Percentiles rank a stretch among this genome's conserved stretches.
These are phyloP conservation scores for Ceratina calcarata DNA, from an alignment of 1,140 invertebrate genomes.

Conservation along the genomic window DNA sequence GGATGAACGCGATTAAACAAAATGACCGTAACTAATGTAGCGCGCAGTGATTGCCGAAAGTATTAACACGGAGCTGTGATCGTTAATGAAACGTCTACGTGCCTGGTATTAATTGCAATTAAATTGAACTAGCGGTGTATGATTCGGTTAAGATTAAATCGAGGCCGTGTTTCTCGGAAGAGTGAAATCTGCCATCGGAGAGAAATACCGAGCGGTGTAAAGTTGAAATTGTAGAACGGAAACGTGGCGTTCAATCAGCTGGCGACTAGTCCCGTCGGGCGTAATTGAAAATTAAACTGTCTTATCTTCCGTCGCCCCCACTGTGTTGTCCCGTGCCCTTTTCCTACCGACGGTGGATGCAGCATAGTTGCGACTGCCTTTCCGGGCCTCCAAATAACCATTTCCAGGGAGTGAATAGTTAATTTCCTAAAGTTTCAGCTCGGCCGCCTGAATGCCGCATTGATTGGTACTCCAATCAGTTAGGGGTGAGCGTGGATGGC, in stretches of 20 bases:
- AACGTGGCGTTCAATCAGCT: constrained; percentile 24
- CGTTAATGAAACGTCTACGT: too few relatives aligned
- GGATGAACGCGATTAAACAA: background rate
- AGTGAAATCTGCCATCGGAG: too few relatives aligned
- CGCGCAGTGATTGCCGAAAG: too few relatives aligned
- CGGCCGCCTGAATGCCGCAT: constrained; percentile 77
- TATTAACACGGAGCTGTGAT: too few relatives aligned
- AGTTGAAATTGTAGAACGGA: constrained; percentile 8
- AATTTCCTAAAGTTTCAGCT: constrained; percentile 80
- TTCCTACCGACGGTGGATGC: constrained; percentile 22
- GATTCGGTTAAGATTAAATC: too few relatives aligned
- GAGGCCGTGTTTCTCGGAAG: too few relatives aligned
- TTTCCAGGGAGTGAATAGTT: constrained; percentile 79
- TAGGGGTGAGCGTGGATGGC: constrained; percentile 68
- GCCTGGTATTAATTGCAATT: too few relatives aligned
- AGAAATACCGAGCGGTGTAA: too few relatives aligned
- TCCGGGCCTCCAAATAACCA: constrained; percentile 76
- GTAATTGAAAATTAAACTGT: constrained; percentile 79
- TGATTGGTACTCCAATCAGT: constrained; percentile 80
- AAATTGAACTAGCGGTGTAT: too few relatives aligned
- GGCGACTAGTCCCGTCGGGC: constrained; percentile 18
- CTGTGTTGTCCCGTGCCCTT: constrained; percentile 27
- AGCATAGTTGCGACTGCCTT: constrained; percentile 65
- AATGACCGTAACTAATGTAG: too few relatives aligned
- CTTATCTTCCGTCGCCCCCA: constrained; percentile 70